phyloP scores from a whole-genome alignment of 2,113 vertebrate species.

The Strix uralensis region DNA sequence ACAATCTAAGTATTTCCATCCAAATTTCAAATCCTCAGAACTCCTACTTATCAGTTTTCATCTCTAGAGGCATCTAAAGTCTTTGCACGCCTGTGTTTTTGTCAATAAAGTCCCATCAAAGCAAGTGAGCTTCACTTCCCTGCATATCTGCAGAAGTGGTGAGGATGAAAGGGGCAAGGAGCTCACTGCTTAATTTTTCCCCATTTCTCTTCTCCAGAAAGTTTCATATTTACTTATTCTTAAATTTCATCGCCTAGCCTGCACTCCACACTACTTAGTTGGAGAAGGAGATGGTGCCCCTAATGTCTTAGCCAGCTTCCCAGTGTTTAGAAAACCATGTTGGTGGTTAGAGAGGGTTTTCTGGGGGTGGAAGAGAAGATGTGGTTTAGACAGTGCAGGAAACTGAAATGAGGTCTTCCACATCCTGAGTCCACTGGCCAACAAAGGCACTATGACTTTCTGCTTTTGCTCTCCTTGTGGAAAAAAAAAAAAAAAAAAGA shows the following conservation, averaged over 20 bases:
- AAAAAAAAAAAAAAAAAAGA: not conserved
- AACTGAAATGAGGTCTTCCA: not conserved
- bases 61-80: not conserved
- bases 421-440: not conserved
- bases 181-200: not conserved
- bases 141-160: rapidly evolving
- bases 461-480: not conserved
- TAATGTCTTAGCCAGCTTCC: not conserved
- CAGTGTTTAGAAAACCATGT: not conserved
- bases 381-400: not conserved
- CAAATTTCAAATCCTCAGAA: not conserved
- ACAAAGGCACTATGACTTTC: not conserved
- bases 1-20: not conserved
- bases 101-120: not conserved
- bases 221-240: not conserved
- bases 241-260: not conserved
- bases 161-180: not conserved
- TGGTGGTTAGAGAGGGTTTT: not conserved
- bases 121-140: not conserved
- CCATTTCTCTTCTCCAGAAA: not conserved
- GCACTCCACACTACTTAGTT: not conserved
- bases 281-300: not conserved
- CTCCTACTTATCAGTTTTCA: not conserved
- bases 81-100: not conserved
- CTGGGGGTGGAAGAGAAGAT: not conserved